phyloP scores from a whole-genome alignment of 2,113 vertebrate genomes.

The Theristicus caerulescens region DNA sequence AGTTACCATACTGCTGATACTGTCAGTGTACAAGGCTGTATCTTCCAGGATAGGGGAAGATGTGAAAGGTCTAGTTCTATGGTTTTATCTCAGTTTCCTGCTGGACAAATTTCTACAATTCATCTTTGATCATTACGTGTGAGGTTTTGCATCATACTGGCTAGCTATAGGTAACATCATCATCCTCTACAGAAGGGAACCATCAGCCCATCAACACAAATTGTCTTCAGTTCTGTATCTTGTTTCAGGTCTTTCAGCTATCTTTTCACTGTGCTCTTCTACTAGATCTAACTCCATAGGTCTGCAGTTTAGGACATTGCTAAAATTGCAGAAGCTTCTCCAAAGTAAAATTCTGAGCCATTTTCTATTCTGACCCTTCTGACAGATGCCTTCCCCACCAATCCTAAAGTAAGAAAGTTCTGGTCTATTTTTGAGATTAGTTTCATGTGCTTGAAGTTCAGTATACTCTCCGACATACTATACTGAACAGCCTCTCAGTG shows the following conservation, averaged over 20 bases:
- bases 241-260: background rate
- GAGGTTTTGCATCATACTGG: background rate
- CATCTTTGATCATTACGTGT: background rate
- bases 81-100: background rate
- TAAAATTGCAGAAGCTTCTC: background rate
- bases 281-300: background rate
- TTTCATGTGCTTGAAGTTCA: background rate
- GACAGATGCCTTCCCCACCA: background rate
- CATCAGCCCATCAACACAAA: background rate
- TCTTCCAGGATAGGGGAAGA: background rate
- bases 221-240: background rate
- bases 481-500: background rate
- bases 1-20: accelerated
- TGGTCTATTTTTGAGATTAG: background rate
- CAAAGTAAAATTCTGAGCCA: background rate
- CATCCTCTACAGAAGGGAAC: background rate
- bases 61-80: background rate
- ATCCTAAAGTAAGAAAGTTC: background rate
- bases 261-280: background rate
- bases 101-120: background rate
- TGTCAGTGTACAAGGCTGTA: background rate
- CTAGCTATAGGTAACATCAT: background rate
- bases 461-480: background rate
- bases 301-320: background rate
- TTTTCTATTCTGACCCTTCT: background rate